Evolutionary conservation across 2,113 vertebrate species (phyloP), one percentile per base, ranked within the genome.

Genomic region (Tragelaphus imberbis): DNA sequence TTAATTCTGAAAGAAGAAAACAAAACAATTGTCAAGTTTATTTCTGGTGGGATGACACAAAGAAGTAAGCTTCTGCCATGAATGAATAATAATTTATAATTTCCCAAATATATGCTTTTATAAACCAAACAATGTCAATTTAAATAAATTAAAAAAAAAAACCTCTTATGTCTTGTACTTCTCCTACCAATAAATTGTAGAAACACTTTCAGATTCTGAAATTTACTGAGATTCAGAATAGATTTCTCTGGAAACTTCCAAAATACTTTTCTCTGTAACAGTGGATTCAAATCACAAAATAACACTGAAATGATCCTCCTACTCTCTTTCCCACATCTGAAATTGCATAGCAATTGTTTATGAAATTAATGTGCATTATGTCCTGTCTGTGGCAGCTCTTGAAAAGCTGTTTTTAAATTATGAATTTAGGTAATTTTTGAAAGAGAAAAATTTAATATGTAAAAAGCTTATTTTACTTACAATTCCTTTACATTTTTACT

Each of bases 1-100:
- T 99, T 99, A 98, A 99, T 99, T 98, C 99, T 99, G 96, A 25
- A 96, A 71, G 33, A 19, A 93, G 92, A 89, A 63, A 84, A 91
- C n/a, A 93, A 84, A 55, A 11, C 6, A 79, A 68, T 13, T 90
- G 25, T 94, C 49, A 93, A 16, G 84, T 86, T 96, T 94, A 79
- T 91, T 86, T 61, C 28, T 65, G 17, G 25, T 71, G 40, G 65
- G n/a, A 85, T 68, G 81, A 97, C 25, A 84, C n/a, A 65, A 75
- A 82, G 56, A 28, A 90, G 19, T 56, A 90, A 89, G 63, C 59
- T 94, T 68, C 51, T 91, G 91, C 90, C 59, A 53, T 96, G 55
- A 94, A 65, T 13, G 49, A 93, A 75, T 65, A 88, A 96, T 44
- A 91, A 92, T 27, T 56, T 84, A 59, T 51, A 85, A 87, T 55